A percentile compares a stretch with the other conserved stretches of the same genome.
Conservation (phyloP, 92 coral and sea anemone species). For the Epizoanthus illoricatus region DNA sequence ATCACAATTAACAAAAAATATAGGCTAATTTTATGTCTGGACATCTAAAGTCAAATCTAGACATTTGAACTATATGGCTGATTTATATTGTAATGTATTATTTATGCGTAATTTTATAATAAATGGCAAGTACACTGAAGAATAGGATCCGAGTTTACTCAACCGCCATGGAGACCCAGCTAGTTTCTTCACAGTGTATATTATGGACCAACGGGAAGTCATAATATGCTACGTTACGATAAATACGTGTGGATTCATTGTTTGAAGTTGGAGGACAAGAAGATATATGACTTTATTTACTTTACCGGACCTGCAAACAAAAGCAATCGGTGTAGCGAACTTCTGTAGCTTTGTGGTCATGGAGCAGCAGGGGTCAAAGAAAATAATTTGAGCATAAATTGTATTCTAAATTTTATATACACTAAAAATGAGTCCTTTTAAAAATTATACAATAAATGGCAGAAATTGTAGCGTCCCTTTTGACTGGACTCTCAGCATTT, state of each 20-base stretch:
- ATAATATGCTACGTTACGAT: not conserved
- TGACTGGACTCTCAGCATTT: not conserved
- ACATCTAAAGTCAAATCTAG: too few species aligned
- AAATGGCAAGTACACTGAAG: too few species aligned
- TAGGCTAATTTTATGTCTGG: too few species aligned
- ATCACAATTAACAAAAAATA: too few species aligned
- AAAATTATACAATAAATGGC: not conserved
- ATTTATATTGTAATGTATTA: too few species aligned
- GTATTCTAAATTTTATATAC: not conserved
- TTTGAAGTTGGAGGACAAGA: not conserved
- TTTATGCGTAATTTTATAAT: too few species aligned
- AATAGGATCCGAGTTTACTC: too few species aligned
- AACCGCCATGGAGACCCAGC: too few species aligned
- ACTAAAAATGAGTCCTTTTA: not conserved
- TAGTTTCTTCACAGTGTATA: too few species aligned
- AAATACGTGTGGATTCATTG: not conserved
- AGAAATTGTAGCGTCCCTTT: not conserved
- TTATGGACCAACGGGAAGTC: too few species aligned
- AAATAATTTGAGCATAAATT: constrained; percentile 19
- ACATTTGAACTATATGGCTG: too few species aligned
- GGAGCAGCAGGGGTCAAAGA: constrained; percentile 18
- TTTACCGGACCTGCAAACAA: not conserved
- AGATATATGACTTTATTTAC: not conserved
- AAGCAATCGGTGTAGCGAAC: not conserved
- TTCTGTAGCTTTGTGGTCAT: not conserved